A percentile compares a stretch with the other conserved stretches of the same genome.
These are phyloP conservation scores for Melanotaenia pygmaea DNA, from an alignment of 2,797 vertebrate species.

Conservation along the genomic window DNA sequence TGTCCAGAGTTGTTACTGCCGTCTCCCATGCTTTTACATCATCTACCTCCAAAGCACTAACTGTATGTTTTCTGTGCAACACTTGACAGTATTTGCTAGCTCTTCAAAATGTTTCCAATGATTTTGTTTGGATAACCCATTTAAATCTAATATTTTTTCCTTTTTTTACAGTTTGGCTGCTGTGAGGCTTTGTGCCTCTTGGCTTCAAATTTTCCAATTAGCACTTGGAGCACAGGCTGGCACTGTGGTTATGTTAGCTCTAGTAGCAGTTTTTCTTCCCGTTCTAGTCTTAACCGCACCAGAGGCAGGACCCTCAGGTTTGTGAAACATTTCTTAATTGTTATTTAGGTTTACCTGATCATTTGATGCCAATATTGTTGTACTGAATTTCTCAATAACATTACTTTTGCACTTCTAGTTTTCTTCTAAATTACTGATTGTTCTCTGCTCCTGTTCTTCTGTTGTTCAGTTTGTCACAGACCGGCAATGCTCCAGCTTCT, in stretches of 20 bases:
- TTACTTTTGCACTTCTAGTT: not conserved
- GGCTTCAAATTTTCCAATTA: slow-evolving; percentile 89
- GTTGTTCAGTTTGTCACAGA: slow-evolving; percentile 84
- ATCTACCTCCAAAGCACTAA: slow-evolving; percentile 92
- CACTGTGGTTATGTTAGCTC: slow-evolving; percentile 91
- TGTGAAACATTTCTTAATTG: not conserved
- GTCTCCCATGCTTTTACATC: slow-evolving; percentile 91
- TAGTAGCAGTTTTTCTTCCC: slow-evolving; percentile 58
- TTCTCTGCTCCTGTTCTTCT: not conserved
- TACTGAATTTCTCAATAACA: not conserved
- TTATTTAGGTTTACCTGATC: not conserved
- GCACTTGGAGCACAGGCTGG: slow-evolving; percentile 95
- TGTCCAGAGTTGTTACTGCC: slow-evolving; percentile 91
- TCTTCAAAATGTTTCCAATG: accelerated
- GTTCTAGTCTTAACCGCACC: slow-evolving; percentile 67
- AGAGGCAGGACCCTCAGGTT: slow-evolving; percentile 71
- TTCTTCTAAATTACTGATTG: not conserved
- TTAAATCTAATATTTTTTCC: not conserved
- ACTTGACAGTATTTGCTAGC: not conserved
- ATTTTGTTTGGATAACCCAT: not conserved
- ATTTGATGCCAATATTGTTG: not conserved
- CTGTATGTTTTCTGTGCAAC: slow-evolving; percentile 77
- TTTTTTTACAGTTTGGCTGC: slow-evolving; percentile 90
- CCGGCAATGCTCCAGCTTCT: slow-evolving; percentile 68
- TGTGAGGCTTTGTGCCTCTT: slow-evolving; percentile 95